Evolutionary conservation across 2,888 invertebrate species (phyloP), one percentile per base, ranked within the genome.

Genomic region (Dichetophora obliterata): DNA sequence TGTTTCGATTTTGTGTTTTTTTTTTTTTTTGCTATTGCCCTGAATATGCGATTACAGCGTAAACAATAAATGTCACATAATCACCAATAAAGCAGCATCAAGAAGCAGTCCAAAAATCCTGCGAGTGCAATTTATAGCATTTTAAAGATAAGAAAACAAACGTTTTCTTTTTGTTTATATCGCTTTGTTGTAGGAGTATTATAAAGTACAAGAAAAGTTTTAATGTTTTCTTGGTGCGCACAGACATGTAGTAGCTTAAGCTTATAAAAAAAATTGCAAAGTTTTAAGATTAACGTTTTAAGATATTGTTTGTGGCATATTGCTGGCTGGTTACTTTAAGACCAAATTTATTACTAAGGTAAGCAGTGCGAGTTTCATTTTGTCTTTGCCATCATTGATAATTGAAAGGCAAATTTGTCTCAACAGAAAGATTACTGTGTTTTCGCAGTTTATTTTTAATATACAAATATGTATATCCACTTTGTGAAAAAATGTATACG

Each of bases 61-160:
- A 85, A 87, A 87, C 87, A 88, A 88, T 88, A 89, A 89, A 88
- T 88, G 89, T 88, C 89, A 88, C 87, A 87, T 88, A 88, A 88
- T 86, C 87, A 86, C 85, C 86, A 87, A 89, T 84, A 83, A 82
- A 83, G 80, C 59, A 70, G 31, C 19, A 24, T 5, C 70, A 16
- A 54, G 34, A 14, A 11, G 24, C 19, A 48, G 24, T 19, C 57
- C n/a, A 19, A 34, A 65, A 52, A 52, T 27, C 59, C 59, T 24
- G 50, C 69, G 69, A 50, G 24, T 52, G n/a, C 43, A 72, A 72
- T 72, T 72, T 72, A 72, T 61, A 24, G 72, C 24, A 37, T 61
- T 59, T 19, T 19, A 19, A 16, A 72, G 61, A 61, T 72, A 48
- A 72, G 72, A 61, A n/a, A 66, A 66, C 19, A 19, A 52, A 31